Evolutionary conservation across 2,113 vertebrate species (phyloP), one percentile per base, ranked within the genome.

Genomic region (Nothobranchius furzeri): DNA sequence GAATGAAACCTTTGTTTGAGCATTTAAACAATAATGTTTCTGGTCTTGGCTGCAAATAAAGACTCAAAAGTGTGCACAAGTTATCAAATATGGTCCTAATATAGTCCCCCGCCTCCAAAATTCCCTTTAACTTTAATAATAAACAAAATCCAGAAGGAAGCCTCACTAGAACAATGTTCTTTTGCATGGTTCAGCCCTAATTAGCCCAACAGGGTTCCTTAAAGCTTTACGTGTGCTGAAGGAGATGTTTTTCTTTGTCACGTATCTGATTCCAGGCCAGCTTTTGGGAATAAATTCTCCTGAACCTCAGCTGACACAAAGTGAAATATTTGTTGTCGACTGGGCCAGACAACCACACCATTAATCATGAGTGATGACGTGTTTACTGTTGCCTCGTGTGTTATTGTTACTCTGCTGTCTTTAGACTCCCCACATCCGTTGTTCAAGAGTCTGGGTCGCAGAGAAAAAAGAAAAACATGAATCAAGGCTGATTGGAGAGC

Each of bases 371-470:
- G 63, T 76, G 48, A 45, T 65, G 76, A 70, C 65, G 72, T 82
- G 79, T 88, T 86, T 78, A 88, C 69, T 64, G 70, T 25, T 60
- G 68, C 50, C 67, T 67, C 70, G 78, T 54, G 54, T 82, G 74
- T 86, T 84, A 66, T 75, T 82, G 76, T 85, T 83, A 51, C 70
- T 75, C 57, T 25, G 47, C 59, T 82, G 36, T 60, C 71, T 69
- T 76, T 40, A 35, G 45, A 3, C 60, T 79, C 72, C 62, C 84
- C 78, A 87, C 78, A 85, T 61, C 56, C 55, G 49, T 67, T 55
- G 60, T 73, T 53, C 6, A 2, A 17, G 43, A 12, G 2, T 37
- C 12, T 12, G 49, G 55, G 37, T 68, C 37, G 36, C 24, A 58
- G 59, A 40, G 20, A 14, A n/a, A 58, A 68, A 63, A 49, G 25